Evolutionary conservation across 2,888 invertebrate species (phyloP).

Genomic region (Gastracanthus pulcherrimus): DNA sequence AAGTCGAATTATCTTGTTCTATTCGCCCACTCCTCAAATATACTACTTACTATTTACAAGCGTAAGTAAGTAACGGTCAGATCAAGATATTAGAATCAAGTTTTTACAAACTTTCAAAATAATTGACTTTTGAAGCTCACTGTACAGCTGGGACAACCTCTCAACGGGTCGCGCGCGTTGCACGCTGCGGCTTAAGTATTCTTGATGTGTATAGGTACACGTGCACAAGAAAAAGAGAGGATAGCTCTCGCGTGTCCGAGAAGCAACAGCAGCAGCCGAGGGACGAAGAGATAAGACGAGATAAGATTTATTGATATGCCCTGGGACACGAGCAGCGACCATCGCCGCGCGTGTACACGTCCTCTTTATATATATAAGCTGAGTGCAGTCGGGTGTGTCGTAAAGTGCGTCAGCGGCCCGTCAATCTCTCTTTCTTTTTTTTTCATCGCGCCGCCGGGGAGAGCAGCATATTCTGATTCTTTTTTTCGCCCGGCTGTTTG

Average conservation of each 20-base stretch:
- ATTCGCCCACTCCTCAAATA: too few relatives aligned
- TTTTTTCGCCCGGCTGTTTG: neutral
- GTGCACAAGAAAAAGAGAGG: too few relatives aligned
- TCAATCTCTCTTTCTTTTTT: neutral
- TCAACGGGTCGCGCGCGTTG: neutral
- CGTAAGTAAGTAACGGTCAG: too few relatives aligned
- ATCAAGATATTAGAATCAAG: too few relatives aligned
- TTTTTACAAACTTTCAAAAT: too few relatives aligned
- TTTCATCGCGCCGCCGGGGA: neutral
- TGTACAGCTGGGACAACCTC: too few relatives aligned
- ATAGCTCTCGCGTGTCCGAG: constrained; percentile 18
- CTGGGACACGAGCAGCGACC: neutral
- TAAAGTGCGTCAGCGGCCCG: constrained; percentile 21
- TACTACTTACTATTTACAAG: too few relatives aligned
- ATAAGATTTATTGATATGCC: constrained; percentile 56
- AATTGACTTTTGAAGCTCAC: too few relatives aligned
- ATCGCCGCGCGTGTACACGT: neutral
- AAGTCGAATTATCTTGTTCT: too few relatives aligned
- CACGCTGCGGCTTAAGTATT: neutral
- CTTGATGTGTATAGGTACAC: too few relatives aligned
- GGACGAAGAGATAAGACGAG: constrained; percentile 44
- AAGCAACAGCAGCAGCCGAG: neutral
- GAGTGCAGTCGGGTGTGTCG: constrained; percentile 30
- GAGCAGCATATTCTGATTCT: too few relatives aligned
- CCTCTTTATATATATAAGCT: neutral